These are phyloP conservation scores for Chalcosyrphus nemorum DNA, from an alignment of 2,888 invertebrate species.

Conservation along the genomic window DNA sequence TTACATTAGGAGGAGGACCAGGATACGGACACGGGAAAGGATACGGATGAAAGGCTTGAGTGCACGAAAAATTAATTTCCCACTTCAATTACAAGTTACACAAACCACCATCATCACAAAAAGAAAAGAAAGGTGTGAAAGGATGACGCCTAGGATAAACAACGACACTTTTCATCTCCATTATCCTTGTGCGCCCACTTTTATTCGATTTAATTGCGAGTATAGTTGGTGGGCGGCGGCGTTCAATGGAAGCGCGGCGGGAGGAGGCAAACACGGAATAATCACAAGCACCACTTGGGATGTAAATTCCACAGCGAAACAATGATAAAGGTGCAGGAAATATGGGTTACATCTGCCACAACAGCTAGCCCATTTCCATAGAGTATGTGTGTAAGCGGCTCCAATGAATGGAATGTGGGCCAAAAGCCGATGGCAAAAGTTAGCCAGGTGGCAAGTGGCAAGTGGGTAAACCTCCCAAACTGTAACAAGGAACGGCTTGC, in stretches of 20 bases:
- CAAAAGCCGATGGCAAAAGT: conserved; percentile 64
- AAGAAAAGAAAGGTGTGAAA: conserved; percentile 16
- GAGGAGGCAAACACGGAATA: no score
- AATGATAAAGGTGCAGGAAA: conserved; percentile 51
- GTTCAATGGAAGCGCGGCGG: background rate
- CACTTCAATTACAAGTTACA: conserved; percentile 51
- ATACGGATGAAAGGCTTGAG: conserved; percentile 8
- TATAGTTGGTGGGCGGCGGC: conserved; percentile 4
- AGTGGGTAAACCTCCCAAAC: conserved; percentile 14
- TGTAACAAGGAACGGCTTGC: conserved; percentile 13
- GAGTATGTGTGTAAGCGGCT: conserved; percentile 22
- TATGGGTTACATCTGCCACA: conserved; percentile 62
- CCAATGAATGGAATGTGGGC: conserved; percentile 69
- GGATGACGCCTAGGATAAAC: conserved; percentile 22
- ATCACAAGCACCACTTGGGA: conserved; percentile 56
- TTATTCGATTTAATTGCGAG: conserved; percentile 53
- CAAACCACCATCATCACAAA: background rate
- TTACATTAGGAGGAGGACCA: background rate
- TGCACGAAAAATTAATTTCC: conserved; percentile 38
- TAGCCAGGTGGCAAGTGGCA: conserved; percentile 29
- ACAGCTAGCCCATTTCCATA: conserved; percentile 24
- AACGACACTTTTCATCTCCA: conserved; percentile 1
- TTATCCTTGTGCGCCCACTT: conserved; percentile 26
- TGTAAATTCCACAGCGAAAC: conserved; percentile 46
- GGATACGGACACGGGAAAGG: background rate